Evolutionary conservation across 1,140 invertebrate genomes (phyloP), one percentile per base, ranked within the genome.

Genomic region (Calephelis nemesis): DNA sequence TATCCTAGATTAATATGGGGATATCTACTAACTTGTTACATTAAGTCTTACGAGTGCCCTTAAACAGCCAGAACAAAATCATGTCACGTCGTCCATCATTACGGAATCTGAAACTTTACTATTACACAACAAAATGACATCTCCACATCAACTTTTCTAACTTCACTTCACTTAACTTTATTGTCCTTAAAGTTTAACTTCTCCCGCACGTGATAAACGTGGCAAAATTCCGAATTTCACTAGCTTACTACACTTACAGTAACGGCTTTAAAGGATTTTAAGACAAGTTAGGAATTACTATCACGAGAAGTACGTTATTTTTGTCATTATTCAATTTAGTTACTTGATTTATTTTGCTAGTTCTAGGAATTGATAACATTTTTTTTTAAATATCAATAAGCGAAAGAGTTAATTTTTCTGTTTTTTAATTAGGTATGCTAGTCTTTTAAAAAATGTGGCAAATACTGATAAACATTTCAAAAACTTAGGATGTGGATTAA

Each of bases 131-230:
- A 77, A 80, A 72, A 74, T 69, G 77, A 64, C 75, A 71, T 74
- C 75, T 64, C 45, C 47, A 49, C 19, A 47, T 73, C 79, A 84
- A 85, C 82, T 84, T 79, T 75, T 76, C 76, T 47, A 80, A 83
- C 74, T 88, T 82, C 65, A 78, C 75, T 82, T 79, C 69, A 76
- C 66, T 62, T 66, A 80, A 84, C 74, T 86, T 85, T 83, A 82
- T 81, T 88, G 82, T 80, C 77, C 78, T 78, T 63, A 77, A 88
- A 85, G 76, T 86, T 85, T 84, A 78, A 79, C 79, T 75, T 77
- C 74, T 83, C 75, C 64, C 72, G 68, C 73, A 70, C 74, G 72
- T 74, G 74, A 75, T 74, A 67, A 68, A 67, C 50, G 13, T 54
- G 42, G 40, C 5, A n/a, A 30, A 62, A 63, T 63, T 66, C 19